These are phyloP conservation scores for Apis cerana DNA, from an alignment of 1,140 invertebrate genomes.

Conservation along the genomic window DNA sequence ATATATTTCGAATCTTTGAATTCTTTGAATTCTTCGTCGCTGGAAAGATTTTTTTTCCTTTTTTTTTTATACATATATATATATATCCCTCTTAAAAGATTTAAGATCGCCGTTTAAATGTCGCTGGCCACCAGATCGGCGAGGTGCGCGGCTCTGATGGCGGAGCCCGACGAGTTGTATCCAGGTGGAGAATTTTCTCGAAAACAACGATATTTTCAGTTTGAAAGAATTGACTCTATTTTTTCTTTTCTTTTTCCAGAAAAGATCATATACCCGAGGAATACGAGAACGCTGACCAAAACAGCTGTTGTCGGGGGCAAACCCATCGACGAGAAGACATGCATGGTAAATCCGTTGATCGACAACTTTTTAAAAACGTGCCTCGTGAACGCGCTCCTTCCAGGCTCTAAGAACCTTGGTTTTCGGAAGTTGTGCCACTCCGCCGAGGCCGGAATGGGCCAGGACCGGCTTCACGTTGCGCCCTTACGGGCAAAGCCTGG, in stretches of 20 bases:
- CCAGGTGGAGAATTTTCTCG: constrained; percentile 65
- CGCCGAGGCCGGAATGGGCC: constrained; percentile 84
- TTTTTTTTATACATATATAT: too few species aligned
- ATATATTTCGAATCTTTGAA: too few species aligned
- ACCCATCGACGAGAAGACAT: constrained; percentile 85
- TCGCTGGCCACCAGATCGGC: constrained; percentile 73
- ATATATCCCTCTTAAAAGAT: too few species aligned
- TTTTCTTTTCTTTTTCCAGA: constrained; percentile 65
- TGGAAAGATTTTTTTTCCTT: too few species aligned
- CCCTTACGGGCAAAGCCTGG: constrained; percentile 82
- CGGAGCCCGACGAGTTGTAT: constrained; percentile 76
- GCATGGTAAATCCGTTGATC: constrained; percentile 80
- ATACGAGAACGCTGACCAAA: constrained; percentile 73
- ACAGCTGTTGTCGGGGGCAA: constrained; percentile 82
- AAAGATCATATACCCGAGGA: constrained; percentile 80
- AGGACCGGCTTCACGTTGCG: constrained; percentile 83
- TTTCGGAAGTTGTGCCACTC: constrained; percentile 83
- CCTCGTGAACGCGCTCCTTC: too few species aligned
- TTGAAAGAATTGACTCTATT: too few species aligned
- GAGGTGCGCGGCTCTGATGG: constrained; percentile 75
- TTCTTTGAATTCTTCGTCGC: too few species aligned
- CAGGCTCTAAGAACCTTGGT: constrained; percentile 83
- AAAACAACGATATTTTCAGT: too few species aligned
- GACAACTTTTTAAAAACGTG: too few species aligned
- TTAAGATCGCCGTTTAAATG: constrained; percentile 49